These are phyloP conservation scores for Glaucomys volans DNA, from an alignment of 2,113 vertebrate genomes.

Conservation along the genomic window DNA sequence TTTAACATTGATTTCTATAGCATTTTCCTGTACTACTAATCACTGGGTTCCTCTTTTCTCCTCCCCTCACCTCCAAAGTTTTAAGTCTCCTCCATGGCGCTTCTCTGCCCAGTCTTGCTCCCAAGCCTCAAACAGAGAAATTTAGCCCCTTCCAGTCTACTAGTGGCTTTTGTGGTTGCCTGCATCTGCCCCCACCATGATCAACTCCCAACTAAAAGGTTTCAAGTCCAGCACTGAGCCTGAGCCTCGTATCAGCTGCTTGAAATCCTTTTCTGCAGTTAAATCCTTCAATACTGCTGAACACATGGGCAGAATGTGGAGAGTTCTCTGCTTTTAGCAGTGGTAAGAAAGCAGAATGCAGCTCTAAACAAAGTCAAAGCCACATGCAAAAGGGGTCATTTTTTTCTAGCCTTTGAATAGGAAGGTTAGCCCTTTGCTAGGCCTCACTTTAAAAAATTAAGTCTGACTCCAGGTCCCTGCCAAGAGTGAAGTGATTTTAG, in stretches of 20 bases:
- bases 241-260: background rate
- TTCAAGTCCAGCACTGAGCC: background rate
- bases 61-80: background rate
- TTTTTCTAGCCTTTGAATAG: background rate
- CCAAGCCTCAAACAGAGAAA: constrained; percentile 23
- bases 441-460: background rate
- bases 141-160: background rate
- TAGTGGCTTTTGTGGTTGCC: background rate
- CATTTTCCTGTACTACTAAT: background rate
- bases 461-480: background rate
- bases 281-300: background rate
- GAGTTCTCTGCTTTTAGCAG: background rate
- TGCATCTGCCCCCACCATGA: background rate
- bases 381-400: background rate
- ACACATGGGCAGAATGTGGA: background rate
- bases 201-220: background rate
- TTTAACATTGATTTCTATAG: background rate
- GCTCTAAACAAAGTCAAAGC: constrained; percentile 14
- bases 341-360: background rate
- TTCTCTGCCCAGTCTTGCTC: background rate
- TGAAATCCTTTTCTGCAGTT: background rate
- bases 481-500: background rate
- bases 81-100: background rate
- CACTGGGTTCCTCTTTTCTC: background rate
- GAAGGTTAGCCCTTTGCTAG: background rate